Evolutionary conservation across 2,113 vertebrate genomes (phyloP), one percentile per base, ranked within the genome.

Genomic region (Myrmecophaga tridactyla): DNA sequence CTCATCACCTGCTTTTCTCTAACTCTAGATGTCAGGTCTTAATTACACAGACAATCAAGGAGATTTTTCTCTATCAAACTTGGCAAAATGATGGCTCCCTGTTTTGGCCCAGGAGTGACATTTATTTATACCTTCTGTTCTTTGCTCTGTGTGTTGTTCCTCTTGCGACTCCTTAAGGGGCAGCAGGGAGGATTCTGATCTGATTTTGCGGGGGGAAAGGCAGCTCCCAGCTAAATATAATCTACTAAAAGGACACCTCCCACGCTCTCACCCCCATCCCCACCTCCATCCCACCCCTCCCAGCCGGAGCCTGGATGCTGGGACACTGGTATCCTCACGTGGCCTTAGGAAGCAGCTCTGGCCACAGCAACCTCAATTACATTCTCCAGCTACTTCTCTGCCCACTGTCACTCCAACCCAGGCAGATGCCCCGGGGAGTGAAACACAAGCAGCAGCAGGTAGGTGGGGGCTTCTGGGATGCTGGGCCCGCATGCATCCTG

Each of bases 11-110:
- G 77, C 36, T 81, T 65, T 36, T 7, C 51, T 48, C 78, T 67
- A 58, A 65, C 6, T n/a, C 86, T 34, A 25, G 18, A 48, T n/a
- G 13, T 43, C 60, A 13, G 46, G 39, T 89, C 87, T 91, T 77
- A 82, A 89, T 58, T 46, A 85, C 25, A 81, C 53, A 82, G 69
- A 89, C 43, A n/a, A 85, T 62, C 86, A 65, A 86, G 51, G 39
- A 48, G 39, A 27, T 48, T 84, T 78, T 85, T n/a, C 78, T 80
- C 53, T 58, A 51, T 43, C 73, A 43, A 72, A 56, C 43, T 34
- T 25, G 23, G 67, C 60, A 80, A 67, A 84, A 90, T 29, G 29
- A 29, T 0, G 7, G 10, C 43, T 6, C 7, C 29, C 67, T 90
- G 46, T 41, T 62, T 70, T n/a, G 41, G 69, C 62, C 29, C 69